A percentile compares a stretch with the other conserved stretches of the same genome.
phyloP scores from a whole-genome alignment of 2,888 invertebrate species.

The Platycheirus albimanus region DNA sequence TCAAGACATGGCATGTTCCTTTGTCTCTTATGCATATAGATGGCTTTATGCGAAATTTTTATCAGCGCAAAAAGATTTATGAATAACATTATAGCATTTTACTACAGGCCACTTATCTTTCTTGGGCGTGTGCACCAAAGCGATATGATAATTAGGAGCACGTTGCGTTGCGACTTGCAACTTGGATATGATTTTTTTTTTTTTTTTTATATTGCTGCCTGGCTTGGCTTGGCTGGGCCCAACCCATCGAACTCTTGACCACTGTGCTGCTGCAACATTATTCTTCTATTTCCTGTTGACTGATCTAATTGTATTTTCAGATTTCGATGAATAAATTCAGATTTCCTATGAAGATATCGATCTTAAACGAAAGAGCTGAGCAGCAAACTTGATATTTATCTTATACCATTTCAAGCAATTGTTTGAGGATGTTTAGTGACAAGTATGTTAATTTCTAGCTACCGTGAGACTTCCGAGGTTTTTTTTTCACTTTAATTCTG shows the following conservation, averaged over 20 bases:
- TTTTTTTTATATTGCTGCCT: not conserved
- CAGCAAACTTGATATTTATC: slow-evolving; percentile 45
- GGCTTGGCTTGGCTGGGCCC: slow-evolving; percentile 7
- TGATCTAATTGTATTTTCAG: slow-evolving; percentile 44
- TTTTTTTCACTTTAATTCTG: slow-evolving; percentile 8
- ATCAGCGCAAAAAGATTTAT: slow-evolving; percentile 44
- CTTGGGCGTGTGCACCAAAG: slow-evolving; percentile 70
- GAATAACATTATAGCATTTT: slow-evolving; percentile 54
- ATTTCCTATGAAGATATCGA: not conserved
- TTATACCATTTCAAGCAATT: slow-evolving; percentile 11
- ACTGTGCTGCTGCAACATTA: slow-evolving; percentile 25
- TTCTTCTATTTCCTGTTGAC: slow-evolving; percentile 54
- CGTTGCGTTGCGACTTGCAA: slow-evolving; percentile 53
- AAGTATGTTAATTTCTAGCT: slow-evolving; percentile 27
- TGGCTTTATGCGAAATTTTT: slow-evolving; percentile 61
- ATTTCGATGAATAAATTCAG: slow-evolving; percentile 30
- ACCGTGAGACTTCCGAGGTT: slow-evolving; percentile 23
- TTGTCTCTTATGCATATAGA: slow-evolving; percentile 20
- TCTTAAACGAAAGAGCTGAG: slow-evolving; percentile 61
- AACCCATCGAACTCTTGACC: slow-evolving; percentile 65
- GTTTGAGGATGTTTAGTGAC: slow-evolving; percentile 49
- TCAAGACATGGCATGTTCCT: slow-evolving; percentile 37
- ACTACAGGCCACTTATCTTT: slow-evolving; percentile 60
- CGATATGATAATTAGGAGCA: slow-evolving; percentile 68
- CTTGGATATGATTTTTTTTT: slow-evolving; percentile 11